A percentile compares a stretch with the other conserved stretches of the same genome.
These are phyloP conservation scores for Macaria liturata DNA, from an alignment of 2,888 invertebrate genomes.

Conservation along the genomic window DNA sequence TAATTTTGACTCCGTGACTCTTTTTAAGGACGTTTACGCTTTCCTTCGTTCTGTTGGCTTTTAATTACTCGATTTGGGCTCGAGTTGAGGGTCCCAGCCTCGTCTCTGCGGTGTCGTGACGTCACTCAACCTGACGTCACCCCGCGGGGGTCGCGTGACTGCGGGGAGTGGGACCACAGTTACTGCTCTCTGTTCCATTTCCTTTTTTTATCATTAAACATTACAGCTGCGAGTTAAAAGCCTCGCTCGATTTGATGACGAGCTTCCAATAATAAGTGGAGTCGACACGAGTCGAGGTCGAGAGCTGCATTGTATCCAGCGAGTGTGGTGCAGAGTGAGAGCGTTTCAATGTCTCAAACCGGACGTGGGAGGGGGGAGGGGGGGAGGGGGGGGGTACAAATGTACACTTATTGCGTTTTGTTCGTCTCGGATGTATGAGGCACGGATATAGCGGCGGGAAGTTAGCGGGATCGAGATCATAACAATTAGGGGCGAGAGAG, in stretches of 20 bases:
- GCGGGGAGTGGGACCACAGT: no score
- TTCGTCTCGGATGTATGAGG: slow-evolving; percentile 23
- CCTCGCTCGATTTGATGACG: slow-evolving; percentile 13
- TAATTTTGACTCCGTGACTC: slow-evolving; percentile 51
- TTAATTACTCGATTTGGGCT: slow-evolving; percentile 32
- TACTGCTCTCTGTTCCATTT: no score
- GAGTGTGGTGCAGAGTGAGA: slow-evolving; percentile 53
- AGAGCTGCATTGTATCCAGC: slow-evolving; percentile 31
- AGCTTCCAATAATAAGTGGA: slow-evolving; percentile 16
- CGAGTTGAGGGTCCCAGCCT: not conserved
- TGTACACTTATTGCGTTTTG: slow-evolving; percentile 35
- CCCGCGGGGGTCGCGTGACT: no score
- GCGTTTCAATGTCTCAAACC: slow-evolving; percentile 57
- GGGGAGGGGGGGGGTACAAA: slow-evolving; percentile 29
- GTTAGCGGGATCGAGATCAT: no score
- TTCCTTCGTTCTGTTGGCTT: slow-evolving; percentile 33
- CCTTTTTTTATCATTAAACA: slow-evolving; percentile 2
- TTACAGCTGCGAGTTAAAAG: slow-evolving; percentile 19
- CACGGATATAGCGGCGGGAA: slow-evolving; percentile 29
- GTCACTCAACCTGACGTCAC: not conserved
- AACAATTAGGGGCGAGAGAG: slow-evolving; percentile 30
- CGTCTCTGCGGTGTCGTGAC: not conserved
- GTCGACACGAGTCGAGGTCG: slow-evolving; percentile 12
- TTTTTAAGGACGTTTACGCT: slow-evolving; percentile 42
- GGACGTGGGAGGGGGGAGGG: slow-evolving; percentile 26